Evolutionary conservation across 2,888 invertebrate genomes (phyloP), one percentile per base, ranked within the genome.

Genomic region (Callosobruchus maculatus): DNA sequence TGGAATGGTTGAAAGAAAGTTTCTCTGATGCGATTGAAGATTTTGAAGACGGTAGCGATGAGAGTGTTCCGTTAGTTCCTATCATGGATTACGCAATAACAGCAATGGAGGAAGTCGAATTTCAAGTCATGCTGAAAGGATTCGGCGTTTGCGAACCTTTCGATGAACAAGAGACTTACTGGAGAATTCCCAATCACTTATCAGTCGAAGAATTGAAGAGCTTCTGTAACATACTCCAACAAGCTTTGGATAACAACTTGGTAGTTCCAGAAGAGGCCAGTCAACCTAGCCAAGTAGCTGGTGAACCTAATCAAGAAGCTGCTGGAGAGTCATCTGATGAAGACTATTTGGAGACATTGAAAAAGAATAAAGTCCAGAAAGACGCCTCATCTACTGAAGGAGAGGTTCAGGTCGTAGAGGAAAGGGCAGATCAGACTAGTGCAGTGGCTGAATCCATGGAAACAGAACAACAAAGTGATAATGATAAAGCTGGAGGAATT

Each of bases 31-130:
- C 92, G 20, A 90, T 93, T n/a, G 91, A 94, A 71, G 94, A 94
- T 82, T 90, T 92, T 76, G 92, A 93, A 81, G 90, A 91, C 73
- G 91, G 91, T 20, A 89, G 89, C 70, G 89, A 90, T 73, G 93
- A 94, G 82, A 92, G 92, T 0, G 90, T 93, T 21, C 95, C 97
- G 0, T 86, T 97, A 30, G 92, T 97, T 18, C 96, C 97, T 0
- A 88, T 97, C 77, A 90, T 92, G 72, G 91, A 91, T 73, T 90
- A 90, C 74, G 91, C 93, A 71, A 90, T 91, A 18, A 88, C 90
- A 22, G 96, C 96, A 4, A 93, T 96, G 92, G 94, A 94, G 74
- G 90, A 92, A 82, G 85, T 87, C 3, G 85, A 90, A 78, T 96
- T 97, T 84, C 90, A 91, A 80, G 89, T 90, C 79, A 88, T 95